A percentile compares a stretch with the other conserved stretches of the same genome.
These are phyloP conservation scores for Oplegnathus fasciatus DNA, from an alignment of 2,113 vertebrate genomes.

Conservation along the genomic window DNA sequence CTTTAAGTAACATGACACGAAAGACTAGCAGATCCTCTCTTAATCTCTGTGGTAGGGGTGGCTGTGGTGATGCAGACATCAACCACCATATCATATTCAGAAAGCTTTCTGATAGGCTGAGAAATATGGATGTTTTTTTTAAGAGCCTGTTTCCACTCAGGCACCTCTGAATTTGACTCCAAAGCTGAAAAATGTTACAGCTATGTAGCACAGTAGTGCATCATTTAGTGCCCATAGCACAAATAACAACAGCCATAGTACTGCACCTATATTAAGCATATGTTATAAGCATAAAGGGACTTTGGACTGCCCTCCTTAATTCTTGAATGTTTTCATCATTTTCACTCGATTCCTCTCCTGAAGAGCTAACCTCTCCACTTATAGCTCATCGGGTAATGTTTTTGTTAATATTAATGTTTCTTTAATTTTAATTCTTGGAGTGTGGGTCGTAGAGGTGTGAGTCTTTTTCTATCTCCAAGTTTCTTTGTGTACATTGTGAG, in stretches of 20 bases:
- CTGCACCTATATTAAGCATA: background rate
- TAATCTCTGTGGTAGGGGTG: constrained; percentile 50
- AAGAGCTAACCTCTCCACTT: background rate
- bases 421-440: background rate
- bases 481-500: constrained; percentile 2
- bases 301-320: background rate
- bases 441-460: background rate
- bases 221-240: background rate
- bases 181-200: constrained; percentile 6
- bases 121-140: constrained; percentile 3
- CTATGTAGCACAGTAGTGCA: background rate
- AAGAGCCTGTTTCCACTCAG: constrained; percentile 27
- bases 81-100: constrained; percentile 38
- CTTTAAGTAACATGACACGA: constrained; percentile 65
- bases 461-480: background rate
- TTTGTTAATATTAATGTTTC: background rate
- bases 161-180: constrained; percentile 16
- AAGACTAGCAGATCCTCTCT: constrained; percentile 52
- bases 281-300: background rate
- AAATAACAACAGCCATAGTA: background rate
- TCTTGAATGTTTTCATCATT: background rate
- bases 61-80: constrained; percentile 44
- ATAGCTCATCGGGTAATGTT: background rate
- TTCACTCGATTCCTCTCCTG: background rate
- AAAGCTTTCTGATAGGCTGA: constrained; percentile 26